A percentile compares a stretch with the other conserved stretches of the same genome.
Conservation (phyloP, 2,888 invertebrate genomes). For the Itoplectis maculator region DNA sequence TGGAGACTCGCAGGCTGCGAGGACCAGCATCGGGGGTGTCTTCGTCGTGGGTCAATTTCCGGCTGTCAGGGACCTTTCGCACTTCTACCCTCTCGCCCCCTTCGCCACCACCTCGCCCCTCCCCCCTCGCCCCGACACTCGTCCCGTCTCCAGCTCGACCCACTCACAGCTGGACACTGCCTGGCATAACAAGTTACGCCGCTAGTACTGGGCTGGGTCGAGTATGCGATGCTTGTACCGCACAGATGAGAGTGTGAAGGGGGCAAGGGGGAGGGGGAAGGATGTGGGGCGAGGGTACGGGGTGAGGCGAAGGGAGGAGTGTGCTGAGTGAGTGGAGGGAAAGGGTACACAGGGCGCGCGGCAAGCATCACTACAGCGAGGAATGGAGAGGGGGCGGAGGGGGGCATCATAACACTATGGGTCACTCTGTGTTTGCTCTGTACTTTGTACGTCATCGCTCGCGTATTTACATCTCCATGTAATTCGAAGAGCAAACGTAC, state of each 20-base stretch:
- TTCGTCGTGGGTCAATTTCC: slow-evolving; percentile 62
- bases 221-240: slow-evolving; percentile 53
- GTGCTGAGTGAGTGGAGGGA: neutral
- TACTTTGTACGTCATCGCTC: slow-evolving; percentile 54
- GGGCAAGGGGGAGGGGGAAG: neutral
- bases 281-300: neutral
- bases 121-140: slow-evolving; percentile 10
- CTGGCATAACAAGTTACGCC: slow-evolving; percentile 52
- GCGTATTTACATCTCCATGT: slow-evolving; percentile 61
- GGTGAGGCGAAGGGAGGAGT: neutral
- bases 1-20: neutral
- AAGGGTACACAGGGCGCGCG: neutral
- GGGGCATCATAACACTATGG: slow-evolving; percentile 10
- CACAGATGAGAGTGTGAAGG: neutral
- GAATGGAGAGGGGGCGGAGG: neutral
- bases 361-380: neutral
- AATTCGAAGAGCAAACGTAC: slow-evolving; percentile 59
- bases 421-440: slow-evolving; percentile 49
- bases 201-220: slow-evolving; percentile 34
- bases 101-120: slow-evolving; percentile 3
- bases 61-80: slow-evolving; percentile 61
- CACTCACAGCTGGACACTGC: slow-evolving; percentile 11
- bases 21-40: slow-evolving; percentile 9
- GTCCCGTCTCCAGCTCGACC: slow-evolving; percentile 28
- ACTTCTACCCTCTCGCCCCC: slow-evolving; percentile 39